A percentile compares a stretch with the other conserved stretches of the same genome.
Evolutionary conservation across 2,888 invertebrate genomes (phyloP).

Genomic region (Rosalia funebris): DNA sequence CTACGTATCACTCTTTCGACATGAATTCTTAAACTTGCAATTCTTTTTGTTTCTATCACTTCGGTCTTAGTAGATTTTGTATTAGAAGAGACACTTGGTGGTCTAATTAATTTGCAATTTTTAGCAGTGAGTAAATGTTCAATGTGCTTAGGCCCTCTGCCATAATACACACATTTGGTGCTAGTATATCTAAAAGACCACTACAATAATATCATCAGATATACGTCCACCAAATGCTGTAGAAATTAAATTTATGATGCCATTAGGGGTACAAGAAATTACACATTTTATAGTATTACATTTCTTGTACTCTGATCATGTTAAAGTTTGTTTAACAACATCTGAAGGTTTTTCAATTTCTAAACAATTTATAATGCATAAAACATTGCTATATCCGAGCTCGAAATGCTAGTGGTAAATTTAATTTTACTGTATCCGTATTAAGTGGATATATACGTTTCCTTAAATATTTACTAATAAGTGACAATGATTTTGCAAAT

Average conservation of each 20-base stretch:
- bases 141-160: conserved; percentile 47
- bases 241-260: conserved; percentile 46
- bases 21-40: conserved; percentile 51
- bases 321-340: conserved; percentile 45
- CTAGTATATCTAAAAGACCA: conserved; percentile 41
- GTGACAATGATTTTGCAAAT: conserved; percentile 25
- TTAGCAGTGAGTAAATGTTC: conserved; percentile 30
- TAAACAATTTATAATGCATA: conserved; percentile 45
- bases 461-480: conserved; percentile 23
- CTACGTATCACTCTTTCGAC: conserved; percentile 51
- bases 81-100: conserved; percentile 39
- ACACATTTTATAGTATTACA: conserved; percentile 52
- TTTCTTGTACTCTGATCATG: conserved; percentile 51
- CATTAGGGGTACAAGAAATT: conserved; percentile 45
- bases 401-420: conserved; percentile 16
- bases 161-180: conserved; percentile 34
- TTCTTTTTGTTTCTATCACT: conserved; percentile 43
- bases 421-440: conserved; percentile 1
- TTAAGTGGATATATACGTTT: conserved; percentile 8
- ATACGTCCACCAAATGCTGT: conserved; percentile 41
- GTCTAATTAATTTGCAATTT: conserved; percentile 36
- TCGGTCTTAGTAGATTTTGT: conserved; percentile 38
- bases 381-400: conserved; percentile 26
- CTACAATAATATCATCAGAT: conserved; percentile 39
- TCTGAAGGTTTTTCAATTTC: conserved; percentile 49